phyloP scores from a whole-genome alignment of 2,888 invertebrate species.

The Brachyptera putata region DNA sequence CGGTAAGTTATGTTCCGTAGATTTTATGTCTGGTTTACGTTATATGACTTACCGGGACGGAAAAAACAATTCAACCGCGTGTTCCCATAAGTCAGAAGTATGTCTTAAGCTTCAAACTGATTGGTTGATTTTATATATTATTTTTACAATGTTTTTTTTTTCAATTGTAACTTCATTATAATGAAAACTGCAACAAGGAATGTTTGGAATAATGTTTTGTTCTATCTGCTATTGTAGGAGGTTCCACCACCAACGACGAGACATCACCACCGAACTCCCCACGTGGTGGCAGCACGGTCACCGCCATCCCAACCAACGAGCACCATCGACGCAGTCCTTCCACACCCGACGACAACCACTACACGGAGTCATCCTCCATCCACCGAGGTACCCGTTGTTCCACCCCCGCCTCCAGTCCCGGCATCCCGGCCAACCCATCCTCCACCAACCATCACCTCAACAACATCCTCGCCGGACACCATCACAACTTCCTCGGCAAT shows the following conservation, averaged over 20 bases:
- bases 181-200: no score
- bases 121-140: no score
- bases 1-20: no score
- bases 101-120: no score
- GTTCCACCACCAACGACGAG: slow-evolving; percentile 60
- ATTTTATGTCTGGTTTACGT: no score
- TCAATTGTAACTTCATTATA: no score
- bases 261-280: slow-evolving; percentile 59
- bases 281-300: slow-evolving; percentile 39
- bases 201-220: no score
- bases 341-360: slow-evolving; percentile 27
- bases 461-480: slow-evolving; percentile 39
- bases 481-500: slow-evolving; percentile 44
- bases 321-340: slow-evolving; percentile 29
- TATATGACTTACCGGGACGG: no score
- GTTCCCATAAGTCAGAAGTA: no score
- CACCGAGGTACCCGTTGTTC: slow-evolving; percentile 49
- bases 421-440: slow-evolving; percentile 37
- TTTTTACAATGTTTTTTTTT: no score
- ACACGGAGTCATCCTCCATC: slow-evolving; percentile 44
- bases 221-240: no score
- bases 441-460: slow-evolving; percentile 39
- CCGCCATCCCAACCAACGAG: slow-evolving; percentile 25
- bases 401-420: slow-evolving; percentile 40
- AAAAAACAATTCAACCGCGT: no score